Evolutionary conservation across 2,888 invertebrate genomes (phyloP).

Genomic region (Habrosyne pyritoides): DNA sequence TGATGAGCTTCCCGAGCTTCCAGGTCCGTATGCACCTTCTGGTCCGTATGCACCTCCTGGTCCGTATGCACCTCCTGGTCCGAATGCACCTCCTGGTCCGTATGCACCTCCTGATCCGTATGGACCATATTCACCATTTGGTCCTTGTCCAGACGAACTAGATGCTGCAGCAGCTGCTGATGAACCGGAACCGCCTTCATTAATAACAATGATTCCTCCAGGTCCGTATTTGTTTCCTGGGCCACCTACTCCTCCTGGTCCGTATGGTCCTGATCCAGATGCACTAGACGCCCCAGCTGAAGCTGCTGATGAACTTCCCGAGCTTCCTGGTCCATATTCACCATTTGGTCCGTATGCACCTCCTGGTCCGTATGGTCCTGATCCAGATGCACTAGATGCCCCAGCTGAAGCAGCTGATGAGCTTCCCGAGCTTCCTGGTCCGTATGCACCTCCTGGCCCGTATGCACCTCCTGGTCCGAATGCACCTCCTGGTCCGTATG

Average conservation of each 20-base stretch:
- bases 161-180: neutral
- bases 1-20: conserved; percentile 14
- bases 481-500: neutral
- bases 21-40: conserved; percentile 12
- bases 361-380: conserved; percentile 10
- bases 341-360: neutral
- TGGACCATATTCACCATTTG: too few relatives aligned
- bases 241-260: too few relatives aligned
- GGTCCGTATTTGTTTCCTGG: too few relatives aligned
- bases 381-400: conserved; percentile 11
- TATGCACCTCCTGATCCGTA: too few relatives aligned
- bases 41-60: conserved; percentile 10
- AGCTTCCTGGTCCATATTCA: neutral
- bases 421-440: conserved; percentile 12
- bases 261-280: neutral
- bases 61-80: conserved; percentile 8
- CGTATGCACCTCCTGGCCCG: conserved; percentile 13
- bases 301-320: conserved; percentile 3
- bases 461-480: conserved; percentile 9
- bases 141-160: too few relatives aligned
- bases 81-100: conserved; percentile 3
- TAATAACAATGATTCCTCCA: too few relatives aligned
- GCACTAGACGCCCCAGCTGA: conserved; percentile 11
- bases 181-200: too few relatives aligned
- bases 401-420: conserved; percentile 18